Percentiles rank a stretch among this genome's conserved stretches.
Conservation (phyloP, 2,888 invertebrate genomes). For the Agrotis exclamationis region DNA sequence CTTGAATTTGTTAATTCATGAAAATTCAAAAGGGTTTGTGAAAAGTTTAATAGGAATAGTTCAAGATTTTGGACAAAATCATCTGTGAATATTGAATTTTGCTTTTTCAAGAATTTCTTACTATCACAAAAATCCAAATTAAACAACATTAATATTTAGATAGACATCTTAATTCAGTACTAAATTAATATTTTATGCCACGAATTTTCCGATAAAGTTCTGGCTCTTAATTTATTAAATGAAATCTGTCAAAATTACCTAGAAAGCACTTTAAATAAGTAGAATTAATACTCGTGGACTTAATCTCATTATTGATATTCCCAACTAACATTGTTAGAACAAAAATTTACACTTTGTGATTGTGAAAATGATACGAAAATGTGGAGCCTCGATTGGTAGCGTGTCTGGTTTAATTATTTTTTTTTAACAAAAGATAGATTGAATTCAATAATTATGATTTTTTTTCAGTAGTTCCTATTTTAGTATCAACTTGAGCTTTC, state of each 20-base stretch:
- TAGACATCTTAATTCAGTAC: slow-evolving; percentile 20
- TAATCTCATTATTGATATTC: slow-evolving; percentile 22
- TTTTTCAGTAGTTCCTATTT: too few species aligned
- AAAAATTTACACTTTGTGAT: not conserved
- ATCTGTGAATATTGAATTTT: not conserved
- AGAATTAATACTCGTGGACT: not conserved
- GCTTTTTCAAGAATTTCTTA: not conserved
- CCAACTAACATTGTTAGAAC: too few species aligned
- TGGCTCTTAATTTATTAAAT: slow-evolving; percentile 27
- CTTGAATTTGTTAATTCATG: too few species aligned
- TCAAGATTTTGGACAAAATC: not conserved
- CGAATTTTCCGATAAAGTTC: slow-evolving; percentile 20
- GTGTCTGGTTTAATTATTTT: too few species aligned
- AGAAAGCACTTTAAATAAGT: slow-evolving; percentile 27
- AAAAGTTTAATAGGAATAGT: too few species aligned
- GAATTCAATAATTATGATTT: too few species aligned
- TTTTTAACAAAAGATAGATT: too few species aligned
- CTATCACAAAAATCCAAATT: slow-evolving; percentile 4
- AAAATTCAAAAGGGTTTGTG: too few species aligned
- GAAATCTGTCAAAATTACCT: slow-evolving; percentile 33
- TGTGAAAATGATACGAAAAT: not conserved
- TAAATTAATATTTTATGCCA: slow-evolving; percentile 24
- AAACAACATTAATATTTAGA: not conserved
- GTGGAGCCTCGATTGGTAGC: not conserved
- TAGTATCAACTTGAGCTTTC: too few species aligned